Conservation (phyloP, 1,140 invertebrate species). For the Euura lappo region DNA sequence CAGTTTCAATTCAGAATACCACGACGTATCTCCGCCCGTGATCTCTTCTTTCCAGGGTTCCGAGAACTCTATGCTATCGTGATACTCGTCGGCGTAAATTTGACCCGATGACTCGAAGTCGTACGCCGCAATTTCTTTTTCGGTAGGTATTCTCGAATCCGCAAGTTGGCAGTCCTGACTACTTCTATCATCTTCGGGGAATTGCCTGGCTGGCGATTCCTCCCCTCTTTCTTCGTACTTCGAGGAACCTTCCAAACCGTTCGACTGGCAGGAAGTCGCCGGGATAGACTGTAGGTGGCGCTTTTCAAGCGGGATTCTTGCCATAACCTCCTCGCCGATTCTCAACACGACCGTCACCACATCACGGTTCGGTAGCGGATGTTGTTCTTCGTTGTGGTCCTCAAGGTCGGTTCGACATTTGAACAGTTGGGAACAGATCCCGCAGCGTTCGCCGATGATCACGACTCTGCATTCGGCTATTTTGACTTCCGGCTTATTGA, state of each 20-base stretch:
- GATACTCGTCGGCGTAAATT: not conserved
- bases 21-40: not conserved
- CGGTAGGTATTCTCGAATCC: not conserved
- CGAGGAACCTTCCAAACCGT: not conserved
- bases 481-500: not conserved
- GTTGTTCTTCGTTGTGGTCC: slow-evolving; percentile 22
- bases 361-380: slow-evolving; percentile 11
- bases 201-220: not conserved
- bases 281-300: slow-evolving; percentile 27
- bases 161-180: not conserved
- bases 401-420: slow-evolving; percentile 37
- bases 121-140: too few species aligned
- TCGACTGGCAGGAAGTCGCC: not conserved
- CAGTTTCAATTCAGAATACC: not conserved
- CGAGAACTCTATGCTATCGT: not conserved
- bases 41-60: not conserved
- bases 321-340: slow-evolving; percentile 31
- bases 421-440: slow-evolving; percentile 35
- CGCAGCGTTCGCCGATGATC: slow-evolving; percentile 31
- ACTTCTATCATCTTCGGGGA: not conserved
- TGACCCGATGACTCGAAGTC: not conserved
- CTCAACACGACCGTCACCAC: slow-evolving; percentile 27
- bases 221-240: not conserved
- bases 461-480: slow-evolving; percentile 33
- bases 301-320: slow-evolving; percentile 23